Percentiles rank a stretch among this genome's conserved stretches.
Evolutionary conservation across 2,888 invertebrate species (phyloP).

Genomic region (Kuschelorhynchus macadamiae): DNA sequence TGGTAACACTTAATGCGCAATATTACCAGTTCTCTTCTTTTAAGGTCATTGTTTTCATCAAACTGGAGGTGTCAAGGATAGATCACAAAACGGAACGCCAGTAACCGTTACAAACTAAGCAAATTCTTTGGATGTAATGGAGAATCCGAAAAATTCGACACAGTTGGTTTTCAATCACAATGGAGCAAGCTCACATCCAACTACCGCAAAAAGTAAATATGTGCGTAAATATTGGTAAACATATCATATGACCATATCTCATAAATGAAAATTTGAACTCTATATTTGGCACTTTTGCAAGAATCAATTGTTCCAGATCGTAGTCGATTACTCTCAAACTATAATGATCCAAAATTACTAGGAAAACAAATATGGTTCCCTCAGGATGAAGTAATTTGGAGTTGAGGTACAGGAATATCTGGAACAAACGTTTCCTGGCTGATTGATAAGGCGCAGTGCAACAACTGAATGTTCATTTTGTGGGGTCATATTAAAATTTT

Average conservation of each 20-base stretch:
- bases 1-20: too few relatives aligned
- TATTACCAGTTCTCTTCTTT: too few relatives aligned
- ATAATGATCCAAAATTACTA: constrained; percentile 7
- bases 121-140: constrained; percentile 14
- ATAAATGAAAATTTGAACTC: constrained; percentile 10
- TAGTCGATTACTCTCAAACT: constrained; percentile 1
- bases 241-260: constrained; percentile 12
- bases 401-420: background rate
- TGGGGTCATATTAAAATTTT: constrained; percentile 8
- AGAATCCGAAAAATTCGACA: constrained; percentile 11
- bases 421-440: background rate
- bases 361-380: constrained; percentile 11
- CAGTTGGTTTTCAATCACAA: constrained; percentile 9
- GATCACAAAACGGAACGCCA: constrained; percentile 7
- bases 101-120: constrained; percentile 7
- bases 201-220: constrained; percentile 13
- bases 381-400: background rate
- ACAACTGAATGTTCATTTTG: background rate
- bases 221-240: background rate
- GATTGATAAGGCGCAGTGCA: background rate
- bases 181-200: constrained; percentile 1
- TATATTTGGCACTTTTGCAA: constrained; percentile 11
- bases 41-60: constrained; percentile 13
- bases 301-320: background rate
- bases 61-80: constrained; percentile 14